Evolutionary conservation across 2,797 vertebrate species (phyloP).

Genomic region (Varecia variegata): DNA sequence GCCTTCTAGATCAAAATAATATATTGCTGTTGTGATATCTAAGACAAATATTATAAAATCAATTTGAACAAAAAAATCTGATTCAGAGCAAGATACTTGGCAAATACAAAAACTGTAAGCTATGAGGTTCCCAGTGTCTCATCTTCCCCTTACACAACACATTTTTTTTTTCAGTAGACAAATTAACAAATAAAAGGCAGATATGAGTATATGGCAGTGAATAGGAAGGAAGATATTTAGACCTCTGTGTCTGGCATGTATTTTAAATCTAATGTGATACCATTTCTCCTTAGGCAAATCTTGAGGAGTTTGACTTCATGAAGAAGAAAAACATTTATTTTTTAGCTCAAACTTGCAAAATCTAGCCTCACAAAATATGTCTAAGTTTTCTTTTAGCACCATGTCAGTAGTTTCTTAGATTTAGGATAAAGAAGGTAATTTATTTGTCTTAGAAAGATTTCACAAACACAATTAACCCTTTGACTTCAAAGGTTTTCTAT

Average conservation of each 20-base stretch:
- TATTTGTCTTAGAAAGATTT: neutral
- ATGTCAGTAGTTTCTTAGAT: neutral
- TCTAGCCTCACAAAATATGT: neutral
- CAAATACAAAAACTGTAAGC: neutral
- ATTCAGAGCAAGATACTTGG: neutral
- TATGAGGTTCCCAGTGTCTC: neutral
- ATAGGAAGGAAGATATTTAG: conserved; percentile 62
- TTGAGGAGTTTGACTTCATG: neutral
- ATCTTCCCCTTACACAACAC: conserved; percentile 63
- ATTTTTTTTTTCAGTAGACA: conserved; percentile 69
- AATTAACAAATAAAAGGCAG: conserved; percentile 68
- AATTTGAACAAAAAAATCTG: neutral
- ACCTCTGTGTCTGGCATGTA: neutral
- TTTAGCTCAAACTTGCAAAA: conserved; percentile 1
- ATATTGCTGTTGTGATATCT: neutral
- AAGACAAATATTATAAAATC: neutral
- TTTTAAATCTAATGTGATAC: conserved; percentile 58
- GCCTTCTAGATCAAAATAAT: neutral
- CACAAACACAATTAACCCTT: neutral
- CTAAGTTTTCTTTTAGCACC: neutral
- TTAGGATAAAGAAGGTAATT: neutral
- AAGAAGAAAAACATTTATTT: neutral
- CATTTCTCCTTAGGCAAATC: conserved; percentile 51
- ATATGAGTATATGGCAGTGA: conserved; percentile 37
- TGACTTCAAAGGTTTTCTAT: neutral